Conservation (phyloP, 1,140 invertebrate genomes). For the Neuroterus valhalla region DNA sequence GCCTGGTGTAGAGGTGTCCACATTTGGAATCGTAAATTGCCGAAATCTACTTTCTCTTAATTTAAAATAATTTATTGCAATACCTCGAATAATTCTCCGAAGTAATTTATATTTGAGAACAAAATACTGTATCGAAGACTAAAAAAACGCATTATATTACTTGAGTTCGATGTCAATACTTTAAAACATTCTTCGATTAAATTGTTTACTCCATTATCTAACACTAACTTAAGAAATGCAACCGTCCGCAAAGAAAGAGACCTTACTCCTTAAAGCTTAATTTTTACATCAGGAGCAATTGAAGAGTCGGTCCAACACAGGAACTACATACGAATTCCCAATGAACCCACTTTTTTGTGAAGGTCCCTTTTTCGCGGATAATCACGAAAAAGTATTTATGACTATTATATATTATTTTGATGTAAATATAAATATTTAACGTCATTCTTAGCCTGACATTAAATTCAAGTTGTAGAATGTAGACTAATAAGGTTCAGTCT, state of each 20-base stretch:
- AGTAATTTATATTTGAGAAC: not conserved
- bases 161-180: not conserved
- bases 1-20: not conserved
- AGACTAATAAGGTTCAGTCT: constrained; percentile 21
- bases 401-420: not conserved
- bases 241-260: no score
- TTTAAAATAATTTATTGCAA: constrained; percentile 6
- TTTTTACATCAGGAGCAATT: no score
- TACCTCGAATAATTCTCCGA: not conserved
- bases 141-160: not conserved
- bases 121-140: constrained; percentile 1
- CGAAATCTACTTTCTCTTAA: not conserved
- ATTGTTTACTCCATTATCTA: no score
- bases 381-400: not conserved
- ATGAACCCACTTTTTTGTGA: no score
- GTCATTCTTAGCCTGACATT: not conserved
- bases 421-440: constrained; percentile 8
- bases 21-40: not conserved
- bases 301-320: no score
- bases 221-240: not conserved
- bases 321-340: no score
- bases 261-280: no score
- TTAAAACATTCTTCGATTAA: not conserved
- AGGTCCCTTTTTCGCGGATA: no score
- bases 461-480: constrained; percentile 4